Conservation (phyloP, 2,888 invertebrate species). For the Falcaria lacertinaria region DNA sequence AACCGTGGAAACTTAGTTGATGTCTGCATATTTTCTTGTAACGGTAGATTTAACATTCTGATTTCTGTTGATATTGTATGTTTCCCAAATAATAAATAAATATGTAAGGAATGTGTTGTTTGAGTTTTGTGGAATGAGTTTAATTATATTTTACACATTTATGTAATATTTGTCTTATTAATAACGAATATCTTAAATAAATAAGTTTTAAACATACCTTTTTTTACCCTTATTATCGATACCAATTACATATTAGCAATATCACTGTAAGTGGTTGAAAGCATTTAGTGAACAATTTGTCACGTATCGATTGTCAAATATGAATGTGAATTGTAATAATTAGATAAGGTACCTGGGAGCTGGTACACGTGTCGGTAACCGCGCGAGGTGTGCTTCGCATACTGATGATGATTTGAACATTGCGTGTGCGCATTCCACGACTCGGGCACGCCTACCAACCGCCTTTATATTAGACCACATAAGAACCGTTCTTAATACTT, state of each 20-base stretch:
- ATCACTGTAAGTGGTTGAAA: not conserved
- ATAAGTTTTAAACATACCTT: no score
- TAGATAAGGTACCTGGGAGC: constrained; percentile 54
- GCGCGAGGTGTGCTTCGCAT: constrained; percentile 55
- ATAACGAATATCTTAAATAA: no score
- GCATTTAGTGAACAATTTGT: constrained; percentile 13
- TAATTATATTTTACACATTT: no score
- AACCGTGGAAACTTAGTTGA: no score
- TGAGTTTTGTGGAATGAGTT: no score
- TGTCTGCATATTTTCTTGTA: no score
- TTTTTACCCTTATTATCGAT: not conserved
- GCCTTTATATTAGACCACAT: constrained; percentile 17
- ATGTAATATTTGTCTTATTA: no score
- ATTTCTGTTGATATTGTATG: no score
- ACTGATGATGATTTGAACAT: constrained; percentile 57
- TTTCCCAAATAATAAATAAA: no score
- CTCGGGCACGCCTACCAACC: constrained; percentile 21
- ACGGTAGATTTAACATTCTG: no score
- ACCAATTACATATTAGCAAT: not conserved
- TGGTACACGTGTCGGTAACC: constrained; percentile 62
- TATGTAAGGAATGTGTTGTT: no score
- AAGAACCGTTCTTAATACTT: not conserved
- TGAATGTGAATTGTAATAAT: constrained; percentile 52
- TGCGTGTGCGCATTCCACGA: constrained; percentile 63
- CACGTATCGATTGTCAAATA: constrained; percentile 42